These are phyloP conservation scores for Pelmatolapia mariae DNA, from an alignment of 2,113 vertebrate species.

Conservation along the genomic window DNA sequence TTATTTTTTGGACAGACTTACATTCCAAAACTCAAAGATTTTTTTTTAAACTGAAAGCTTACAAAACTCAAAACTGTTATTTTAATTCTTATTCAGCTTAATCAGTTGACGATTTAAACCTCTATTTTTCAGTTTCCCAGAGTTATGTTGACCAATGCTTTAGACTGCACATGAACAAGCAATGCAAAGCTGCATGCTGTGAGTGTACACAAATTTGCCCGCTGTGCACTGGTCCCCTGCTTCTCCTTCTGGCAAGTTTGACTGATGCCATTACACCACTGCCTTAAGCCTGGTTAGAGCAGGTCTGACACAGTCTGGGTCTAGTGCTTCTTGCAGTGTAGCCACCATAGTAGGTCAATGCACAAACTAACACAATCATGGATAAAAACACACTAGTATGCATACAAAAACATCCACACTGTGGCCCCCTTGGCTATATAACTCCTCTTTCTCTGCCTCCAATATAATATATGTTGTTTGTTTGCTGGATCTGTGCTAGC, in stretches of 20 bases:
- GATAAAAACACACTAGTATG: neutral
- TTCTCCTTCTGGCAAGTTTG: neutral
- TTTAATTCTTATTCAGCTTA: neutral
- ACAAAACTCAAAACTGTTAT: neutral
- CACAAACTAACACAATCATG: neutral
- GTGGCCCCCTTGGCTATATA: neutral
- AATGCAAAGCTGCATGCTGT: neutral
- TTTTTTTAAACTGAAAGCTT: neutral
- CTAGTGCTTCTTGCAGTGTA: neutral
- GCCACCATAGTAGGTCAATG: conserved; percentile 4
- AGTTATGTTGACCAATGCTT: neutral
- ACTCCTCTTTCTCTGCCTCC: neutral
- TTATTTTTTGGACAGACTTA: neutral
- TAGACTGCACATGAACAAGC: neutral
- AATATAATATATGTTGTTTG: conserved; percentile 37
- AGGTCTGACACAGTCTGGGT: neutral
- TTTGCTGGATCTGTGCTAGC: conserved; percentile 24
- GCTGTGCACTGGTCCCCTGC: neutral
- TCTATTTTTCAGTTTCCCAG: neutral
- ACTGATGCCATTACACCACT: neutral
- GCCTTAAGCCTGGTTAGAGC: neutral
- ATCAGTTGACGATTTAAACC: neutral
- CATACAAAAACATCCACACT: neutral
- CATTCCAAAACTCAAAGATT: neutral
- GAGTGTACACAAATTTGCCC: neutral